Evolutionary conservation across 2,113 vertebrate genomes (phyloP).

Genomic region (Redunca redunca): DNA sequence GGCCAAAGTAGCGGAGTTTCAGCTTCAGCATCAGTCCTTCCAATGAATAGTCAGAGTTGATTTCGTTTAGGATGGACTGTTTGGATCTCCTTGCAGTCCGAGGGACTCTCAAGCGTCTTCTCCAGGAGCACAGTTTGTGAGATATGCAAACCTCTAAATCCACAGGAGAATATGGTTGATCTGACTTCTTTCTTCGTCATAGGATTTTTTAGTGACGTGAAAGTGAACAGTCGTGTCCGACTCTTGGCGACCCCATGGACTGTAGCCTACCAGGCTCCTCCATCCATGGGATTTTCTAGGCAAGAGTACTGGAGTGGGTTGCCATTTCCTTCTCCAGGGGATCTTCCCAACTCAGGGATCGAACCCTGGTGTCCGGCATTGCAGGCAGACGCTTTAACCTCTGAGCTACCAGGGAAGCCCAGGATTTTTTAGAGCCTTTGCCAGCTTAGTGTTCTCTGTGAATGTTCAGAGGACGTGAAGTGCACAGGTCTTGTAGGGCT

Average conservation of each 20-base stretch:
- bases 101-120: neutral
- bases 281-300: too few species aligned
- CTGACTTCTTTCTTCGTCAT: fast-evolving
- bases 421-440: neutral
- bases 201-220: too few species aligned
- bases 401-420: too few species aligned
- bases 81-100: neutral
- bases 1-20: neutral
- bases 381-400: too few species aligned
- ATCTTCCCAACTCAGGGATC: too few species aligned
- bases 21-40: neutral
- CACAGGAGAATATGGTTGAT: neutral
- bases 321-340: too few species aligned
- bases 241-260: too few species aligned
- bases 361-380: too few species aligned
- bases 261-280: too few species aligned
- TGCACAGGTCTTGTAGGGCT: neutral
- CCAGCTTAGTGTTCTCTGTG: fast-evolving
- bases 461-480: fast-evolving
- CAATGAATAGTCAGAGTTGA: neutral
- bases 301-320: too few species aligned
- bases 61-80: neutral
- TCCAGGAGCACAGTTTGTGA: neutral
- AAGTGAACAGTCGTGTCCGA: too few species aligned
- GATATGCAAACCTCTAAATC: fast-evolving